Percentiles rank a stretch among this genome's conserved stretches.
Conservation (phyloP, 2,797 vertebrate genomes). For the Lagocephalus sceleratus region DNA sequence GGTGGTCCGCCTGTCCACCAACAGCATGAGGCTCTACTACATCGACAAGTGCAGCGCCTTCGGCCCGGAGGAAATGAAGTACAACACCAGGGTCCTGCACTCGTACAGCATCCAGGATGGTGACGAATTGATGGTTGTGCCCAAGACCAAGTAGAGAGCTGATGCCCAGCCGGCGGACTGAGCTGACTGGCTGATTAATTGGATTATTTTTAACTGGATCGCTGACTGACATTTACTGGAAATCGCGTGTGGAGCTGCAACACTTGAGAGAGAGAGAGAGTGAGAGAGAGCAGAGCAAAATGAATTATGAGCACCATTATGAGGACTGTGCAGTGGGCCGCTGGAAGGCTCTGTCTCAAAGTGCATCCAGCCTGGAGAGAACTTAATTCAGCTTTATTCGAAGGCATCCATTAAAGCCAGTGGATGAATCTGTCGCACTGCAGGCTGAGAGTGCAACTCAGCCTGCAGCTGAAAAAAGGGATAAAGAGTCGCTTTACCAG, state of each 20-base stretch:
- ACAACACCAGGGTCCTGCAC: conserved; percentile 87
- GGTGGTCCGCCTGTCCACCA: conserved; percentile 87
- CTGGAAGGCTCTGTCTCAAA: conserved; percentile 25
- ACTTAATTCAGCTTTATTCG: conserved; percentile 41
- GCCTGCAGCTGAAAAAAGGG: conserved; percentile 8
- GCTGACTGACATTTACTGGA: conserved; percentile 9
- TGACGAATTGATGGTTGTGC: conserved; percentile 91
- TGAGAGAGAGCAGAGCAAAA: conserved; percentile 15
- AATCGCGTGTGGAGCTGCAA: conserved; percentile 21
- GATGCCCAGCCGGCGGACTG: not conserved
- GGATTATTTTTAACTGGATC: conserved; percentile 38
- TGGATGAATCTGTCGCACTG: conserved; percentile 14
- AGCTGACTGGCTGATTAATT: conserved; percentile 24
- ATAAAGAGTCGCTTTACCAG: conserved; percentile 25
- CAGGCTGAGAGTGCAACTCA: conserved; percentile 17
- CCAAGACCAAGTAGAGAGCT: conserved; percentile 76
- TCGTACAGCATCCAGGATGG: conserved; percentile 96
- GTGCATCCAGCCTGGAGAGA: conserved; percentile 12
- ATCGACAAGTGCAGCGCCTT: conserved; percentile 85
- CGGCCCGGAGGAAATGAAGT: conserved; percentile 94
- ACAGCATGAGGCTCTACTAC: conserved; percentile 94
- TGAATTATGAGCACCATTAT: conserved; percentile 4
- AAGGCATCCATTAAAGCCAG: conserved; percentile 27
- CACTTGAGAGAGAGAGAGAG: too few relatives aligned
- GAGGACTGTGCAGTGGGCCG: conserved; percentile 14